phyloP scores from a whole-genome alignment of 1,140 invertebrate species.

The Amyelois transitella region DNA sequence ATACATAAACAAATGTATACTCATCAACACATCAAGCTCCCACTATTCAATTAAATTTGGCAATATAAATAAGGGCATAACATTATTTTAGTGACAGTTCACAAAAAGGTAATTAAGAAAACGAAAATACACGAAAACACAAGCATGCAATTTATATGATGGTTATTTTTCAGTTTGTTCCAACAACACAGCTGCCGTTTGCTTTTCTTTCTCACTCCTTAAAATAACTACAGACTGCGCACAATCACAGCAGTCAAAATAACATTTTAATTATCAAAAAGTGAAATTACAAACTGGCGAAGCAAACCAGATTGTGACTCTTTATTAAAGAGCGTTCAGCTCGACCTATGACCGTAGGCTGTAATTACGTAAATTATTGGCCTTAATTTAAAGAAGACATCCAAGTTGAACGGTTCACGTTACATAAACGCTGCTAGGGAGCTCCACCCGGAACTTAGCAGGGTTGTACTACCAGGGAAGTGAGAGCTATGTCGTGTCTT shows the following conservation, averaged over 20 bases:
- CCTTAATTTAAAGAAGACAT: slow-evolving; percentile 25
- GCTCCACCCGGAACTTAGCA: slow-evolving; percentile 16
- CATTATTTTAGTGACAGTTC: too few relatives aligned
- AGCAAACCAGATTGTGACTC: slow-evolving; percentile 5
- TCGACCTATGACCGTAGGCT: slow-evolving; percentile 6
- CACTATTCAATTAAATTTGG: too few relatives aligned
- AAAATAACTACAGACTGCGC: not conserved
- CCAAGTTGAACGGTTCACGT: slow-evolving; percentile 17
- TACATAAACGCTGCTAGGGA: slow-evolving; percentile 16
- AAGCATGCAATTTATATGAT: not conserved
- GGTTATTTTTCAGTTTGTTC: not conserved
- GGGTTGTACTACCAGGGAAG: slow-evolving; percentile 12
- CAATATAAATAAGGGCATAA: too few relatives aligned
- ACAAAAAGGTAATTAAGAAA: too few relatives aligned
- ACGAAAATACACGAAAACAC: too few relatives aligned
- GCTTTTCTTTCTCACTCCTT: not conserved
- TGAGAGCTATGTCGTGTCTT: slow-evolving; percentile 17
- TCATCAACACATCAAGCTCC: too few relatives aligned
- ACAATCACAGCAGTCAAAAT: not conserved
- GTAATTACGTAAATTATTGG: slow-evolving; percentile 25
- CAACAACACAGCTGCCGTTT: not conserved
- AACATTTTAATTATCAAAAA: not conserved
- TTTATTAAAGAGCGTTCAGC: slow-evolving; percentile 13
- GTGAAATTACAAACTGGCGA: not conserved
- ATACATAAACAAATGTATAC: too few relatives aligned